A percentile compares a stretch with the other conserved stretches of the same genome.
Conservation (phyloP, 1,140 invertebrate species). For the Riptortus pedestris region DNA sequence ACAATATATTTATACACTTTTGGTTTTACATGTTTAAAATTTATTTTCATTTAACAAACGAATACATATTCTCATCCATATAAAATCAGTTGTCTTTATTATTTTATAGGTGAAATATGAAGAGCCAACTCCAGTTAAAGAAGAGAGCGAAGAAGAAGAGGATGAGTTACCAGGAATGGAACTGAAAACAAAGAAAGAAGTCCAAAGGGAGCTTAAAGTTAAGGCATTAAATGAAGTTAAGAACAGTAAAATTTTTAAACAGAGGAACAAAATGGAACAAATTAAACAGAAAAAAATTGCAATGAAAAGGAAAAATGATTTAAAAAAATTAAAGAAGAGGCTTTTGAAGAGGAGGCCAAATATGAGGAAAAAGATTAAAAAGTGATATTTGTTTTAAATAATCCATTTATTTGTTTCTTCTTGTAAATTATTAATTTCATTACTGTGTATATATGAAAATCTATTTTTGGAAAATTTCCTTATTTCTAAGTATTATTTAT, state of each 20-base stretch:
- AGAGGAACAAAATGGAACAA: constrained; percentile 52
- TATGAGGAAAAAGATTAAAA: not conserved
- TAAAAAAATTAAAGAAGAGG: constrained; percentile 25
- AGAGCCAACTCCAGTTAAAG: constrained; percentile 35
- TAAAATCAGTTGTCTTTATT: too few relatives aligned
- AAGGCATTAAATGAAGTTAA: constrained; percentile 54
- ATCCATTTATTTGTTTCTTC: too few relatives aligned
- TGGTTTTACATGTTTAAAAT: too few relatives aligned
- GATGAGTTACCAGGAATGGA: constrained; percentile 49
- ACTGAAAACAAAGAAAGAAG: constrained; percentile 49
- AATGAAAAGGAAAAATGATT: constrained; percentile 26
- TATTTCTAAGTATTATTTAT: too few relatives aligned
- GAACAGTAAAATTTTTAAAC: constrained; percentile 61
- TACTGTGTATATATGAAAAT: too few relatives aligned
- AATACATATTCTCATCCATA: too few relatives aligned
- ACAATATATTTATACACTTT: too few relatives aligned
- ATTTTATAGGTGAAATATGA: constrained; percentile 37
- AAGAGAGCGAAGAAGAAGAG: constrained; percentile 34
- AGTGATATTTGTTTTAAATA: not conserved
- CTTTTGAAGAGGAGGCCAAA: not conserved
- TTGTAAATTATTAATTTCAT: too few relatives aligned
- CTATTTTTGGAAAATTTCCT: too few relatives aligned
- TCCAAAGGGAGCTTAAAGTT: constrained; percentile 53
- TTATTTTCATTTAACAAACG: too few relatives aligned
- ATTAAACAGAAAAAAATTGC: constrained; percentile 33